Conservation (phyloP, 37 sponge, comb jelly and placozoan genomes). For the Halichondria panicea region DNA sequence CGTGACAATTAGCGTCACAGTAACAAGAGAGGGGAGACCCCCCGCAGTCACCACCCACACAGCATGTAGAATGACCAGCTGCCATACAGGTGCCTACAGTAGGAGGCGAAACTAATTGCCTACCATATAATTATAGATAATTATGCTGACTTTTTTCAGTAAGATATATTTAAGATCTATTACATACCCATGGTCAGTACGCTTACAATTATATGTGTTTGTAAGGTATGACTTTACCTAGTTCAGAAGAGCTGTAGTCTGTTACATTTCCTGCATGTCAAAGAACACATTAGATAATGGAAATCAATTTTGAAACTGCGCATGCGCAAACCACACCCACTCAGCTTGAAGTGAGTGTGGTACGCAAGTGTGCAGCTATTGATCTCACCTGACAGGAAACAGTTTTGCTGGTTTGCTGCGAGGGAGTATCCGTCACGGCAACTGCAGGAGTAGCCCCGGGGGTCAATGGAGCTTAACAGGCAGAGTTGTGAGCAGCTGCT, state of each 20-base stretch:
- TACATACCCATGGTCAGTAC: no score
- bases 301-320: no score
- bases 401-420: not conserved
- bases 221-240: no score
- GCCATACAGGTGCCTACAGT: slow-evolving; percentile 21
- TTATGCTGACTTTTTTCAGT: not conserved
- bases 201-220: no score
- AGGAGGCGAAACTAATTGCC: not conserved
- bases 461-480: slow-evolving; percentile 21
- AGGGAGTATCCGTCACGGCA: slow-evolving; percentile 41
- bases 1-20: slow-evolving; percentile 26
- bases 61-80: slow-evolving; percentile 23
- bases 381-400: no score
- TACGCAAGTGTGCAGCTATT: no score
- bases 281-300: no score
- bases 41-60: not conserved
- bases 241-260: no score
- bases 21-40: slow-evolving; percentile 32
- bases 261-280: no score
- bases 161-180: not conserved
- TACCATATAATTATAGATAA: not conserved
- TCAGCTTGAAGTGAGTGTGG: no score
- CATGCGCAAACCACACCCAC: no score
- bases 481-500: slow-evolving; percentile 63
- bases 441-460: slow-evolving; percentile 44